A percentile compares a stretch with the other conserved stretches of the same genome.
These are phyloP conservation scores for Noctua comes DNA, from an alignment of 2,888 invertebrate genomes.

Conservation along the genomic window DNA sequence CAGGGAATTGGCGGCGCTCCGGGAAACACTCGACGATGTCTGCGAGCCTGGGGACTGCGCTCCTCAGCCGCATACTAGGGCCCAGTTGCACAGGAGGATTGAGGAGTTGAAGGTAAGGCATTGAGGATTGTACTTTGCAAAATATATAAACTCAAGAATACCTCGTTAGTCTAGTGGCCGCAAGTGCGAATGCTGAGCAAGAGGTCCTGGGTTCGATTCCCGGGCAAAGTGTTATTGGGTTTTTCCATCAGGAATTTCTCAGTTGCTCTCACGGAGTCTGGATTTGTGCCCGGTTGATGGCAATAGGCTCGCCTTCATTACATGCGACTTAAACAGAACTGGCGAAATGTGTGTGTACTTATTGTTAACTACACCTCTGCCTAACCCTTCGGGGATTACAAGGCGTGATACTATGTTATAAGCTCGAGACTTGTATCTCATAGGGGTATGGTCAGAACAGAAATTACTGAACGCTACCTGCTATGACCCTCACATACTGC, in stretches of 20 bases:
- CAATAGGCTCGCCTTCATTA: background rate
- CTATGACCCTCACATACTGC: too few relatives aligned
- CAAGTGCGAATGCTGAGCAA: background rate
- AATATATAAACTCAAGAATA: background rate
- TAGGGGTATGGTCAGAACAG: too few relatives aligned
- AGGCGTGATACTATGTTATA: too few relatives aligned
- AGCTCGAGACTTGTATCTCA: too few relatives aligned
- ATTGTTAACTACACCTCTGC: too few relatives aligned
- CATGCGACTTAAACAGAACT: too few relatives aligned
- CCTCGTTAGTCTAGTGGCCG: too few relatives aligned
- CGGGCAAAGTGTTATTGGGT: background rate
- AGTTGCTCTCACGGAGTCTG: background rate
- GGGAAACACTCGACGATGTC: constrained; percentile 90
- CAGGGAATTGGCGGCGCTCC: constrained; percentile 91
- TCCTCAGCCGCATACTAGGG: constrained; percentile 89
- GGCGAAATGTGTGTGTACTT: too few relatives aligned
- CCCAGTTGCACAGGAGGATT: constrained; percentile 85
- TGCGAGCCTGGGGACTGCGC: constrained; percentile 91
- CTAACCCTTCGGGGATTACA: too few relatives aligned
- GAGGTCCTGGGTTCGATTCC: background rate
- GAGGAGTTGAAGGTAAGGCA: constrained; percentile 84
- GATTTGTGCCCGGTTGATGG: background rate
- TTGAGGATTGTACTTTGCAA: background rate
- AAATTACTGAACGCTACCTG: too few relatives aligned
- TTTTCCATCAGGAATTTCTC: background rate